Conservation (phyloP, 2,888 invertebrate species). For the Dolomedes plantarius region DNA sequence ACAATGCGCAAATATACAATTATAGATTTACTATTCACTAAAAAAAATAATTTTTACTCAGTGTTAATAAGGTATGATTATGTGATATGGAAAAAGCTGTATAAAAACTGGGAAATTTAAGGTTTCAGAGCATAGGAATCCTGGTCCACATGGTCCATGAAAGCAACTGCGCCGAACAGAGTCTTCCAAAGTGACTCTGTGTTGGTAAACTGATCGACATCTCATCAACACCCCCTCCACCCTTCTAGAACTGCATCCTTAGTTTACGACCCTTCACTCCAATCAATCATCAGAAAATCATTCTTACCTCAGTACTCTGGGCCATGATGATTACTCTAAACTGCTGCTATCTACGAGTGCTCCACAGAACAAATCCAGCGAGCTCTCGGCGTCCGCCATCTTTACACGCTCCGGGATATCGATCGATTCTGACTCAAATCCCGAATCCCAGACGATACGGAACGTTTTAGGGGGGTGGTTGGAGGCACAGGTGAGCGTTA, state of each 20-base stretch:
- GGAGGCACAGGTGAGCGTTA: not conserved
- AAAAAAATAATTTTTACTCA: too few species aligned
- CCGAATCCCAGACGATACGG: not conserved
- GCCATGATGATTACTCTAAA: constrained; percentile 17
- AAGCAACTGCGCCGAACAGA: not conserved
- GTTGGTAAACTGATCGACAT: not conserved
- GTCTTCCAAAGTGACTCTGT: too few species aligned
- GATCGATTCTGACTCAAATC: constrained; percentile 26
- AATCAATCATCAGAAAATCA: not conserved
- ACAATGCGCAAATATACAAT: not conserved
- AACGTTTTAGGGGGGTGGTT: constrained; percentile 6
- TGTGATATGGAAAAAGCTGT: too few species aligned
- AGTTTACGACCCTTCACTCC: not conserved
- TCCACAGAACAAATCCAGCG: constrained; percentile 27
- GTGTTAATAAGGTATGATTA: too few species aligned
- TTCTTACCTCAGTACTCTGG: constrained; percentile 31
- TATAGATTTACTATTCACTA: too few species aligned
- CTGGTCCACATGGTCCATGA: not conserved
- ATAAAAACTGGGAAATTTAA: too few species aligned
- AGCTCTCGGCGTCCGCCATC: constrained; percentile 44
- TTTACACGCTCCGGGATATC: constrained; percentile 15
- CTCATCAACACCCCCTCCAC: not conserved
- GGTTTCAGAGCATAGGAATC: not conserved
- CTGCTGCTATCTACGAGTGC: constrained; percentile 9
- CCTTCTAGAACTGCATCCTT: not conserved